A percentile compares a stretch with the other conserved stretches of the same genome.
Evolutionary conservation across 2,797 vertebrate species (phyloP).

Genomic region (Calcarius lapponicus): DNA sequence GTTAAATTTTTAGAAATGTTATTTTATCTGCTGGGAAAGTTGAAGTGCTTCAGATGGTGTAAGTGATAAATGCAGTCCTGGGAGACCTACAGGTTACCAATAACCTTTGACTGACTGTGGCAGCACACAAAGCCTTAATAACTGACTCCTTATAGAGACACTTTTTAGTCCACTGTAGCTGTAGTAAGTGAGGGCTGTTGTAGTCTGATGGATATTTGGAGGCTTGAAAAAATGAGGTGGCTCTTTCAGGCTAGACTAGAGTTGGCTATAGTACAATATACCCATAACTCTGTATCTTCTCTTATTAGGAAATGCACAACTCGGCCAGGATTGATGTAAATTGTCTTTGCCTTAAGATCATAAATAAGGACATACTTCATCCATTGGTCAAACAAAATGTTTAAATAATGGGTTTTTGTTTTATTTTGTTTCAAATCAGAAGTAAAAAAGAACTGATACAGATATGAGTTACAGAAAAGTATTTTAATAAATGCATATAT

Average conservation of each 20-base stretch:
- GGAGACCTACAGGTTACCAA: background rate
- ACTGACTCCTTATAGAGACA: background rate
- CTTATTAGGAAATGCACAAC: background rate
- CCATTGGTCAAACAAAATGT: background rate
- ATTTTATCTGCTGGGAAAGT: background rate
- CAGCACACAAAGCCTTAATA: background rate
- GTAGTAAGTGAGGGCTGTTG: background rate
- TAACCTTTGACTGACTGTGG: background rate
- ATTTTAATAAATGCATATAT: background rate
- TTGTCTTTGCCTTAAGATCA: background rate
- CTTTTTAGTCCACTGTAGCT: background rate
- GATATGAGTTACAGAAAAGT: background rate
- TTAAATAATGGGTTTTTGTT: background rate
- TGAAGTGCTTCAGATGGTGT: background rate
- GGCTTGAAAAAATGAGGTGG: conserved; percentile 35
- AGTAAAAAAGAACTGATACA: background rate
- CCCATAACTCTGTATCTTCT: background rate
- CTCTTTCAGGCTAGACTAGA: background rate
- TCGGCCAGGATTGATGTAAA: background rate
- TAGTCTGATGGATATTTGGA: background rate
- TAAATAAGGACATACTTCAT: background rate
- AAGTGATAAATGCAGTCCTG: background rate
- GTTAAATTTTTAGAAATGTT: background rate
- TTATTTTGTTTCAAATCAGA: background rate
- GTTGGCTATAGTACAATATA: background rate